A percentile compares a stretch with the other conserved stretches of the same genome.
phyloP scores from a whole-genome alignment of 2,797 vertebrate genomes.

The Argentina silus region DNA sequence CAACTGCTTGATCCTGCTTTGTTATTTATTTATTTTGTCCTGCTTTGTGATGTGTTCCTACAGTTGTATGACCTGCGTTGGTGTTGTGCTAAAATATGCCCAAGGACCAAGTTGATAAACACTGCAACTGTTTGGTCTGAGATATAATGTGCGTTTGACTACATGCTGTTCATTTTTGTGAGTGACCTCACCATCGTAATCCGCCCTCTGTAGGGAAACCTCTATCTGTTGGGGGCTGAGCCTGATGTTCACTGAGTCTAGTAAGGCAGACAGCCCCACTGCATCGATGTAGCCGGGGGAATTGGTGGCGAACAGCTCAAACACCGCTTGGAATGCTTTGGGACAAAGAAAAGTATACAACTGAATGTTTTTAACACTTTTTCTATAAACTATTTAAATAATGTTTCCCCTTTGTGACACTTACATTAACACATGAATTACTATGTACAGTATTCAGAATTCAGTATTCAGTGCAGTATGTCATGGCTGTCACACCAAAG shows the following conservation, averaged over 20 bases:
- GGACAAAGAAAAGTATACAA: neutral
- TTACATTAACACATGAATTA: too few relatives aligned
- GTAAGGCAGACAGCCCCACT: slow-evolving; percentile 1
- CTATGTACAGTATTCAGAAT: neutral
- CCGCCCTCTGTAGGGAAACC: slow-evolving; percentile 18
- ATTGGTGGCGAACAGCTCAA: slow-evolving; percentile 23
- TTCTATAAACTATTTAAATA: neutral
- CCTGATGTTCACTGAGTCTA: slow-evolving; percentile 9
- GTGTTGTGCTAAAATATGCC: too few relatives aligned
- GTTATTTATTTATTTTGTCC: too few relatives aligned
- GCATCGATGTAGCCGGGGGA: neutral
- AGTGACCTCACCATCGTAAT: slow-evolving; percentile 12
- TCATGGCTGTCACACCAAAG: neutral
- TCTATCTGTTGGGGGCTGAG: neutral
- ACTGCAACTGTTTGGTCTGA: too few relatives aligned
- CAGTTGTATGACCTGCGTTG: neutral
- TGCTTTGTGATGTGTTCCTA: neutral
- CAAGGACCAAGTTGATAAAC: too few relatives aligned
- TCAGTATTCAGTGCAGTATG: neutral
- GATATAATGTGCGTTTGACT: neutral
- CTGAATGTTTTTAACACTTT: neutral
- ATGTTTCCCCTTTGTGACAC: neutral
- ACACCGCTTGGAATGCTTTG: slow-evolving; percentile 20
- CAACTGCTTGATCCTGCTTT: neutral
- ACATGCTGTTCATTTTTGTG: neutral